Conservation (phyloP, 2,888 invertebrate genomes). For the Ophion ventricosus region DNA sequence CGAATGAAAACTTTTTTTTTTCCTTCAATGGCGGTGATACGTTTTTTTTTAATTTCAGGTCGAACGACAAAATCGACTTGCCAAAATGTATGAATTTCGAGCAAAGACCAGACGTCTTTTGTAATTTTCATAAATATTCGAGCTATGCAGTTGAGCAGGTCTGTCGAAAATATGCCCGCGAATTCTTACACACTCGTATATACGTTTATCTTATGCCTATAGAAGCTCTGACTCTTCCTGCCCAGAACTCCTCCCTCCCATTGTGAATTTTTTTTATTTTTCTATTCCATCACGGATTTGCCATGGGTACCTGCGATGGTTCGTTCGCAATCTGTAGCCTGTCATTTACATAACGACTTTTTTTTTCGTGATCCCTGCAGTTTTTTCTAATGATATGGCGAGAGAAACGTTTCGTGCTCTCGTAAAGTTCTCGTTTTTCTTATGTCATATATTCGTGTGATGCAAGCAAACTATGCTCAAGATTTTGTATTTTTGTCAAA, state of each 20-base stretch:
- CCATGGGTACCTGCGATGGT: conserved; percentile 69
- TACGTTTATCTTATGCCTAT: neutral
- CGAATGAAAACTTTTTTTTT: neutral
- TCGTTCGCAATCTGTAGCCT: conserved; percentile 63
- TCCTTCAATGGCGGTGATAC: neutral
- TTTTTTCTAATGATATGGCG: conserved; percentile 43
- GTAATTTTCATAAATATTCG: conserved; percentile 61
- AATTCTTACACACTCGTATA: neutral
- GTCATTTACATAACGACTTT: conserved; percentile 81
- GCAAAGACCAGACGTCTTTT: neutral
- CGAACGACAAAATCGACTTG: conserved; percentile 32
- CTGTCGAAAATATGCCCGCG: conserved; percentile 46
- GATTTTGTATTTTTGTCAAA: neutral
- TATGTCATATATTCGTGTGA: neutral
- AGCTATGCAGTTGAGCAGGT: conserved; percentile 55
- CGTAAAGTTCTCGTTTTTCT: conserved; percentile 5
- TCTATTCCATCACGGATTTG: conserved; percentile 69
- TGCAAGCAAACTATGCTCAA: neutral
- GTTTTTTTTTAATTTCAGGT: neutral
- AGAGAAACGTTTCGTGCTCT: conserved; percentile 36
- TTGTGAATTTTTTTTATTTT: conserved; percentile 64
- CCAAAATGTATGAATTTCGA: conserved; percentile 49
- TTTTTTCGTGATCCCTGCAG: conserved; percentile 76
- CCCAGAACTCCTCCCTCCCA: conserved; percentile 40
- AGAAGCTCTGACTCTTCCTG: conserved; percentile 29